phyloP scores from a whole-genome alignment of 2,888 invertebrate species.

The Brachylomia viminalis region DNA sequence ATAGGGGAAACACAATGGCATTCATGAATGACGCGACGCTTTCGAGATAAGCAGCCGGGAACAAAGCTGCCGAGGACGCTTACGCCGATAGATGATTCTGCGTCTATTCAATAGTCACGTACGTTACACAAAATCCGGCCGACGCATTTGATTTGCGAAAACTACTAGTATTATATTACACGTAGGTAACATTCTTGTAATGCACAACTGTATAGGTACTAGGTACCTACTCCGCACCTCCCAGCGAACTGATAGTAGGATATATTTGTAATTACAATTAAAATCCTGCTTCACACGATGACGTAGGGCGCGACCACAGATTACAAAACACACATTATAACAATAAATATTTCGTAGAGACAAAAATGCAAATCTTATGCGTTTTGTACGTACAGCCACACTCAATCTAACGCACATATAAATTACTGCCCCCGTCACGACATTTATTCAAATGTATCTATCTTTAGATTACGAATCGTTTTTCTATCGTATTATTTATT shows the following conservation, averaged over 20 bases:
- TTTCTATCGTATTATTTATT: conserved; percentile 65
- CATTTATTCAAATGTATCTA: conserved; percentile 77
- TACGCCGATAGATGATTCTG: conserved; percentile 69
- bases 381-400: conserved; percentile 75
- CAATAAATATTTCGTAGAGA: conserved; percentile 68
- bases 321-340: conserved; percentile 72
- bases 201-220: conserved; percentile 46
- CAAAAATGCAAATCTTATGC: conserved; percentile 81
- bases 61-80: conserved; percentile 73
- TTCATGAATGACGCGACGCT: conserved; percentile 79
- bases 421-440: conserved; percentile 79
- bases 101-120: conserved; percentile 83
- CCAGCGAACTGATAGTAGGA: conserved; percentile 57
- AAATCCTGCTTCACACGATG: conserved; percentile 71
- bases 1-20: conserved; percentile 80
- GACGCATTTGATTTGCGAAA: conserved; percentile 69
- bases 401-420: conserved; percentile 72
- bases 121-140: conserved; percentile 72
- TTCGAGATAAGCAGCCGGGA: conserved; percentile 76
- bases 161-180: conserved; percentile 61
- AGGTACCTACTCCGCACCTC: conserved; percentile 51
- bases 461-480: conserved; percentile 70
- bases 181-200: conserved; percentile 48
- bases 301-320: conserved; percentile 61
- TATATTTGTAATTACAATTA: conserved; percentile 63